Evolutionary conservation across 2,888 invertebrate genomes (phyloP).

Genomic region (Philonicus albiceps): DNA sequence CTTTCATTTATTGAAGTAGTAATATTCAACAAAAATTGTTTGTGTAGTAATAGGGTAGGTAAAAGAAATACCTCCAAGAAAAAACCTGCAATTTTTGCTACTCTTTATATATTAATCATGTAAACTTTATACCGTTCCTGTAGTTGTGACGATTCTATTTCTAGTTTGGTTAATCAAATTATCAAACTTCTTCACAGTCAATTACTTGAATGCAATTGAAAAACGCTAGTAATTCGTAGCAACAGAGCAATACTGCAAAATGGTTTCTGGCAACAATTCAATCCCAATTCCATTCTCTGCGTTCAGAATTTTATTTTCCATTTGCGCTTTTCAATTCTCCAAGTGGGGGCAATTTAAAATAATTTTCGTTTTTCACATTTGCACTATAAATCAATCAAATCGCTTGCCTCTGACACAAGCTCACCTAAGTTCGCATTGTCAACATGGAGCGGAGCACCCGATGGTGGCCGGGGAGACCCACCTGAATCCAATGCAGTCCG

Average conservation of each 20-base stretch:
- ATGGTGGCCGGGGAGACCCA: background rate
- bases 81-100: no score
- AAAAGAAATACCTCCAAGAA: no score
- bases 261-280: background rate
- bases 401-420: conserved; percentile 20
- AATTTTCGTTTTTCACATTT: conserved; percentile 32
- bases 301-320: background rate
- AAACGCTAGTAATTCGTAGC: background rate
- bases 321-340: conserved; percentile 12
- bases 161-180: background rate
- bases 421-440: background rate
- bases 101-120: no score
- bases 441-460: background rate
- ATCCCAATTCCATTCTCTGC: conserved; percentile 4
- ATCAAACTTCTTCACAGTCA: background rate
- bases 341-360: conserved; percentile 3
- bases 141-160: background rate
- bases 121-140: background rate
- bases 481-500: background rate
- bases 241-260: background rate
- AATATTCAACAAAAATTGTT: no score
- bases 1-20: no score
- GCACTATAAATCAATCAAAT: conserved; percentile 38
- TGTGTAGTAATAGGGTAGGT: no score
- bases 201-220: background rate